Base-by-base conservation (phyloP, 2,797 vertebrate genomes). In the Xerus rutilus region DNA sequence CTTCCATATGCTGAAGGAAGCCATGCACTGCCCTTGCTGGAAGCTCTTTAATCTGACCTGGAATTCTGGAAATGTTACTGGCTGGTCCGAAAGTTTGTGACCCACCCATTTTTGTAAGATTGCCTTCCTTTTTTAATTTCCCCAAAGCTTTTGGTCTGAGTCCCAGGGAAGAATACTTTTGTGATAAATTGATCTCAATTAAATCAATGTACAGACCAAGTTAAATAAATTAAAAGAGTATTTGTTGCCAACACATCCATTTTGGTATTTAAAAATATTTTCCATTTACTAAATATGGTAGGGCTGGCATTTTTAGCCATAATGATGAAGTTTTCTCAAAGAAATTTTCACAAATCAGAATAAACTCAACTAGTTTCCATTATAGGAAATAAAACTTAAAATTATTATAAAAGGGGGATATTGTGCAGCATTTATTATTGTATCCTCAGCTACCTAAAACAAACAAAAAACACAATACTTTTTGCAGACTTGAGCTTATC, bases 221-320 rank as follows among this genome's bases (percentile, higher is more conserved):
- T 45, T 89, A 91, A 86, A 89, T 84, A 91, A 86, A 89, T 84
- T 95, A 91, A 95, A 93, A 95, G 82, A 81, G 32, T 21, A 82
- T 70, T 86, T 47, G 21, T 85, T 95, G 95, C 95, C 94, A 97
- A 39, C 32, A 97, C 91, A 87, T 93, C 91, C 95, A 97, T 97
- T 97, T 96, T 52, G 72, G 92, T 91, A 97, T 95, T 97, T 86
- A 43, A 91, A 96, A 96, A 86, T 93, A 88, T 59, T 94, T 89
- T 62, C n/a, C 54, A 89, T 74, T 70, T 79, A 39, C 83, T 94
- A 82, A 88, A 59, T 86, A 74, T 47, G 62, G 35, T 76, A 93
- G 45, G 8, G 13, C n/a, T 52, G 64, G 72, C 30, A 72, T 91
- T 70, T 67, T 78, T 88, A 88, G n/a, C 91, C 72, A 91, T 23